Evolutionary conservation across 2,888 invertebrate genomes (phyloP).

Genomic region (Nemotelus nigrinus): DNA sequence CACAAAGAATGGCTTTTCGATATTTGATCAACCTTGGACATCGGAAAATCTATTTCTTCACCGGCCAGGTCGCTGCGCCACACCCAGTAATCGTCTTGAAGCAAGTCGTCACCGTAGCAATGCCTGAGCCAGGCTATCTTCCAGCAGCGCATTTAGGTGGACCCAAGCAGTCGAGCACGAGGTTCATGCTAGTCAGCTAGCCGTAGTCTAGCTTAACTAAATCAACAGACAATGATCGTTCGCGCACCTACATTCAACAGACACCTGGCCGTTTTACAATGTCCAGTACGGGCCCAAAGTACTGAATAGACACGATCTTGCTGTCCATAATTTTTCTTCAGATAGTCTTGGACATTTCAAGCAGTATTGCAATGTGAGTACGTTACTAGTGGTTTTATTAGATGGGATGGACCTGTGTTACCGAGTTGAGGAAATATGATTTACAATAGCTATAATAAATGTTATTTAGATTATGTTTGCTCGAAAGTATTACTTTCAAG

Average conservation of each 20-base stretch:
- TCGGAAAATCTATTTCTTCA: slow-evolving; percentile 49
- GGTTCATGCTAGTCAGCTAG: background rate
- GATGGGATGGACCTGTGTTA: too few relatives aligned
- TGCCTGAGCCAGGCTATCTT: slow-evolving; percentile 11
- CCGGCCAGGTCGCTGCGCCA: slow-evolving; percentile 44
- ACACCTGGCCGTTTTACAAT: slow-evolving; percentile 24
- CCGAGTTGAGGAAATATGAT: too few relatives aligned
- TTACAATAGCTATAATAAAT: too few relatives aligned
- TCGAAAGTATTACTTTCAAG: too few relatives aligned
- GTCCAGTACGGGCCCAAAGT: slow-evolving; percentile 3
- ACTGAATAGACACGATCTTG: slow-evolving; percentile 17
- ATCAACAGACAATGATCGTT: background rate
- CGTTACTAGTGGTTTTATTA: too few relatives aligned
- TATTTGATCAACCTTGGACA: slow-evolving; percentile 51
- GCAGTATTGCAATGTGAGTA: too few relatives aligned
- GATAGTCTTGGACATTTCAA: slow-evolving; percentile 15
- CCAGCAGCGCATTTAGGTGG: background rate
- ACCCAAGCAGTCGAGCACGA: background rate
- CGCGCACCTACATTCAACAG: slow-evolving; percentile 23
- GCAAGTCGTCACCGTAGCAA: slow-evolving; percentile 13
- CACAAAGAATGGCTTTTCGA: slow-evolving; percentile 41
- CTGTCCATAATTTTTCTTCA: slow-evolving; percentile 15
- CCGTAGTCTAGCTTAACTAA: too few relatives aligned
- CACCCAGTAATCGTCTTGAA: slow-evolving; percentile 39
- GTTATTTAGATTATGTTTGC: too few relatives aligned